Percentiles rank a stretch among this genome's conserved stretches.
phyloP scores from a whole-genome alignment of 1,140 invertebrate species.

The Bathynomus jamesi region DNA sequence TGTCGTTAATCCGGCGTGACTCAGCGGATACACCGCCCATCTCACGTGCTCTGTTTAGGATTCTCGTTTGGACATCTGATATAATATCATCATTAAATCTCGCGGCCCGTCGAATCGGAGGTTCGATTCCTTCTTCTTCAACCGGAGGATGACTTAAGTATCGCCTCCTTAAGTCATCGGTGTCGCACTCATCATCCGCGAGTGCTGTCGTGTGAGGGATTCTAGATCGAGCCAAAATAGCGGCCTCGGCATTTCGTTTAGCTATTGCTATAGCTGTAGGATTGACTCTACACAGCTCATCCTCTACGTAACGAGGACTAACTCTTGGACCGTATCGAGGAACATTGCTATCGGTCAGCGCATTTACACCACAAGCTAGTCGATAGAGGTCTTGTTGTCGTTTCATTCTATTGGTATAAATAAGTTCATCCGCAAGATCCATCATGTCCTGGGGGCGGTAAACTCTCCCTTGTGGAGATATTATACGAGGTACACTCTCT shows the following conservation, averaged over 20 bases:
- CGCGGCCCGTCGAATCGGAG: not conserved
- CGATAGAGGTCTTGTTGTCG: not conserved
- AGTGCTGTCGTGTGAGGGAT: no score
- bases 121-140: not conserved
- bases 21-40: slow-evolving; percentile 16
- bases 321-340: not conserved
- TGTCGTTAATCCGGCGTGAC: slow-evolving; percentile 27
- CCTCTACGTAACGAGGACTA: no score
- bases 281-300: no score
- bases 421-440: slow-evolving; percentile 4
- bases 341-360: not conserved
- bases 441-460: slow-evolving; percentile 3
- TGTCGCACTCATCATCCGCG: slow-evolving; percentile 15
- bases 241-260: not conserved
- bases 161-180: slow-evolving; percentile 5
- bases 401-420: not conserved
- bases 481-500: not conserved
- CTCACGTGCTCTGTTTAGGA: slow-evolving; percentile 28
- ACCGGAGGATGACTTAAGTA: slow-evolving; percentile 1
- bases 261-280: not conserved
- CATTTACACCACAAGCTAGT: not conserved
- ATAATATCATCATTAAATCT: slow-evolving; percentile 23
- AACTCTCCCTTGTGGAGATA: not conserved
- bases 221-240: not conserved
- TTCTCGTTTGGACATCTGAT: slow-evolving; percentile 25